Percentiles rank a stretch among this genome's conserved stretches.
phyloP scores from a whole-genome alignment of 1,140 invertebrate species.

The Lucilia sericata region DNA sequence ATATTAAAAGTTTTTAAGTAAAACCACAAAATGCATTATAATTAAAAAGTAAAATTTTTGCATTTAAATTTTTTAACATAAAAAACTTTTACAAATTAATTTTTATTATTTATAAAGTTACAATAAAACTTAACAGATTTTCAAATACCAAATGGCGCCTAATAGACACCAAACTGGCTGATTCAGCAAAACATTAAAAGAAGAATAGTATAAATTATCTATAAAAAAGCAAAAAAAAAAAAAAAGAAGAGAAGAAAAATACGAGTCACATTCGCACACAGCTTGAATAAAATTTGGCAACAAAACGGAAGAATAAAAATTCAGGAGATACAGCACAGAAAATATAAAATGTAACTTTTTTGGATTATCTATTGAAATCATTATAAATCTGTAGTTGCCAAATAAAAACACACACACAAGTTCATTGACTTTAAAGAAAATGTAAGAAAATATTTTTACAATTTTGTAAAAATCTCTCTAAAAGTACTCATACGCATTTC shows the following conservation, averaged over 20 bases:
- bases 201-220: conserved; percentile 10
- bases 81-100: conserved; percentile 18
- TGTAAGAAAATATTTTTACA: background rate
- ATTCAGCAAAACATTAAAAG: conserved; percentile 29
- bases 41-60: no score
- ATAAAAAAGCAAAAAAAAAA: background rate
- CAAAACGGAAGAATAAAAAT: background rate
- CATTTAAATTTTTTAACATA: background rate
- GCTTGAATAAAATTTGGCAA: background rate
- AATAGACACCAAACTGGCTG: conserved; percentile 30
- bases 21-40: no score
- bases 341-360: background rate
- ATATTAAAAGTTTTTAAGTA: no score
- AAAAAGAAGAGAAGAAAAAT: background rate
- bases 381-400: background rate
- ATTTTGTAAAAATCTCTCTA: background rate
- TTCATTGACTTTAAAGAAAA: background rate
- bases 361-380: no score
- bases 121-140: conserved; percentile 7
- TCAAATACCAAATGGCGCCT: conserved; percentile 7
- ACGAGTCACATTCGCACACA: background rate
- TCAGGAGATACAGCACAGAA: conserved; percentile 15
- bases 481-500: background rate
- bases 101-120: conserved; percentile 19
- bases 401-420: background rate